Evolutionary conservation across 2,113 vertebrate species (phyloP), one percentile per base, ranked within the genome.

Genomic region (Platichthys flesus): DNA sequence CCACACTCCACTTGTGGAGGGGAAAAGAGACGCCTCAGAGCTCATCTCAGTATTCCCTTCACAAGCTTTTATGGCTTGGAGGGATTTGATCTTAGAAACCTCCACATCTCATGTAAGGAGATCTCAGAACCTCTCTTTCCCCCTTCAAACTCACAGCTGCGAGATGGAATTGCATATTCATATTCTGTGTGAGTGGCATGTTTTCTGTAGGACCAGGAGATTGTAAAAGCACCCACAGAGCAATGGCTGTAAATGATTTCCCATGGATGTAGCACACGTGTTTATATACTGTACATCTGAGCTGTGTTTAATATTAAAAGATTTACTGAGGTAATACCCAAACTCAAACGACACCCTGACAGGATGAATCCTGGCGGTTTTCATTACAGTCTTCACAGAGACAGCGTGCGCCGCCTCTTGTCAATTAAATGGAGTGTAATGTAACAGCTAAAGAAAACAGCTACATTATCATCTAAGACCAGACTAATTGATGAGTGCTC

Each of bases 401-500:
- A 70, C 74, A 71, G 71, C 9, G 58, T 35, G 35, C 13, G 26
- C 40, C 13, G 21, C 75, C 13, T 78, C 52, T 76, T 84, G 82
- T 76, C 78, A 76, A 84, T 82, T 24, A 82, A 88, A 79, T 64
- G 69, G 63, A 71, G 74, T 85, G 82, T 84, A 82, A 89, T 82
- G 69, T 78, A 79, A 71, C 72, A 74, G 70, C 72, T 12, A 75
- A 65, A 35, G 60, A 69, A 79, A 87, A 76, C 78, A 78, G 79
- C 73, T 20, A 79, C 24, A 51, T 84, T 89, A 89, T 89, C 88
- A 78, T 85, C 79, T 66, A 45, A 71, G 69, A 83, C 51, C 81
- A 86, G 83, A 65, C 84, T 87, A 90, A 90, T 87, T 87, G 84
- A 88, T 83, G 86, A 86, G 79, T 20, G 76, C 67, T 83, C 75